Evolutionary conservation across 2,888 invertebrate species (phyloP), one percentile per base, ranked within the genome.

Genomic region (Fissipunctia ypsillon): DNA sequence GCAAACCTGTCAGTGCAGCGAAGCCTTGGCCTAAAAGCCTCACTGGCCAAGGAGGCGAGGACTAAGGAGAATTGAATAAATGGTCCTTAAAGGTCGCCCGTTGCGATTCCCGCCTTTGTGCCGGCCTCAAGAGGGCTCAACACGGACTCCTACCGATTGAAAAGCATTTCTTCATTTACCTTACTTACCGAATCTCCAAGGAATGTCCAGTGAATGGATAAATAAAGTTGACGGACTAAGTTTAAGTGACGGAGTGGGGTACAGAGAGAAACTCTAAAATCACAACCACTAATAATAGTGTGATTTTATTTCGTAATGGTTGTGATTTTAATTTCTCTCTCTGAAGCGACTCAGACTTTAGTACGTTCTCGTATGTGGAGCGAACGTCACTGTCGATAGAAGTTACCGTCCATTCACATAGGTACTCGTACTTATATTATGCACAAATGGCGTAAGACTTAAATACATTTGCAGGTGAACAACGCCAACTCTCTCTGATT

Each of bases 71-170:
- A 76, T 78, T 80, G 69, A 78, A 79, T 78, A 81, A 83, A 78
- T 75, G 73, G 64, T 69, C 68, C 73, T 78, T 43, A 61, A 45
- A 78, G 76, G 79, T 78, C 70, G 64, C 59, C 68, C 59, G 70
- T 22, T 68, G 57, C 69, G 74, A 85, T 83, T 61, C 68, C 22
- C 63, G 70, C 57, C 77, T 78, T 84, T 80, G 77, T 83, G 45
- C 38, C 19, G 1, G 54, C 48, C 52, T 74, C 69, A 56, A 84
- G 78, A 74, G 66, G 70, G 56, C 74, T 82, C 65, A 72, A 68
- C 60, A 57, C 25, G 19, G 48, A 74, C 69, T 74, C 50, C 76
- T 61, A 59, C 43, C 67, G 73, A 81, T 82, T 84, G 59, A 75
- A 79, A 78, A 72, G 69, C 69, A 68, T 70, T 81, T 72, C 63